A percentile compares a stretch with the other conserved stretches of the same genome.
These are phyloP conservation scores for Mus pahari DNA, from an alignment of 2,113 vertebrate genomes.

Conservation along the genomic window DNA sequence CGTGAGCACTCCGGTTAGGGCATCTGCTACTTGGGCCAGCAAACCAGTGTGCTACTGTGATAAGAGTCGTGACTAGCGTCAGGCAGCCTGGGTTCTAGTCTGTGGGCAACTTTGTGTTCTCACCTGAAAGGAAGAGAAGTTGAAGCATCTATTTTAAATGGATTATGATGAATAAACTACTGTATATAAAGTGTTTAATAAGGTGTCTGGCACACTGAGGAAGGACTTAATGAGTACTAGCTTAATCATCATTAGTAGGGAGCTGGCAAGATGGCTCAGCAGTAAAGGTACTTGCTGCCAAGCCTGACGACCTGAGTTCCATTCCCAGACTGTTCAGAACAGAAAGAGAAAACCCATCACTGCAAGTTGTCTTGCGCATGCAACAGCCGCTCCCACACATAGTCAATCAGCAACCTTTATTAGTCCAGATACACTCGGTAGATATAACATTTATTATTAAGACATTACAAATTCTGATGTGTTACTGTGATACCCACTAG, in stretches of 20 bases:
- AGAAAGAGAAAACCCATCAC: neutral
- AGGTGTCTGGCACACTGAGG: neutral
- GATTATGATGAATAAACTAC: neutral
- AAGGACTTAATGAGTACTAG: neutral
- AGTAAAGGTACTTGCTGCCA: neutral
- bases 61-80: neutral
- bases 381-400: no score
- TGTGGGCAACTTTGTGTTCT: neutral
- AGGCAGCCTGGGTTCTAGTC: neutral
- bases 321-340: neutral
- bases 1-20: neutral
- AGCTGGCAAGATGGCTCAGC: neutral
- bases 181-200: neutral
- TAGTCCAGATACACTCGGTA: neutral
- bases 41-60: fast-evolving
- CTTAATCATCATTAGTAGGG: neutral
- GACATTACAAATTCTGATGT: neutral
- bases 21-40: neutral
- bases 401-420: neutral
- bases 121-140: neutral
- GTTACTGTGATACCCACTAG: neutral
- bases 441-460: neutral
- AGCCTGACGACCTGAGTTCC: neutral
- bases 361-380: neutral
- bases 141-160: neutral